Conservation (phyloP, 2,113 vertebrate species). For the Corythaeola cristata region DNA sequence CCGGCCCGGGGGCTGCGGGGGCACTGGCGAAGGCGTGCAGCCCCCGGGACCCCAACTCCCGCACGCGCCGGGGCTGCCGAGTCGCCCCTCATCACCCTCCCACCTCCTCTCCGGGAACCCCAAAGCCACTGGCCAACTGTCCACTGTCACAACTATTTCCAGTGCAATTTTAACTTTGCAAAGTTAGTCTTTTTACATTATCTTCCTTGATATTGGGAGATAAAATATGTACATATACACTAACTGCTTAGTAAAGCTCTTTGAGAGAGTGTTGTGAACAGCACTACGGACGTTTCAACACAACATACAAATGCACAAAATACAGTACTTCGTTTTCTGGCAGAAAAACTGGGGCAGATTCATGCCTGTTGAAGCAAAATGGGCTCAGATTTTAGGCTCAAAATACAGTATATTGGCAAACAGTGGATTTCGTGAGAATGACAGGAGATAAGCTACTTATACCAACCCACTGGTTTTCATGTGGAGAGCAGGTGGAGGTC, state of each 20-base stretch:
- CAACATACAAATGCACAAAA: constrained; percentile 65
- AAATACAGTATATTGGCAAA: constrained; percentile 78
- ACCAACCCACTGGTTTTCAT: constrained; percentile 65
- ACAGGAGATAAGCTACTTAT: constrained; percentile 28
- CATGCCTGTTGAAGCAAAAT: constrained; percentile 63
- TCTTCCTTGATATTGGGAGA: not conserved
- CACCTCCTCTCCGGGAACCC: not conserved
- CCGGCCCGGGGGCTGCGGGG: not conserved
- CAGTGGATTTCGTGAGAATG: constrained; percentile 24
- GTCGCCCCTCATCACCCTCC: not conserved
- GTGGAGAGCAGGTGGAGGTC: constrained; percentile 69
- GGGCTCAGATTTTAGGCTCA: constrained; percentile 81
- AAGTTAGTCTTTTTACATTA: not conserved
- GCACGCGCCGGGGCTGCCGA: not conserved
- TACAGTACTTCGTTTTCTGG: constrained; percentile 78
- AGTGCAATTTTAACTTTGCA: constrained; percentile 20
- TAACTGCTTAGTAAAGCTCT: constrained; percentile 58
- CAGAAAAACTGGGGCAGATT: constrained; percentile 29
- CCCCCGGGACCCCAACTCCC: not conserved
- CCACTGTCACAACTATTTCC: not conserved
- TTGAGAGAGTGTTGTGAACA: constrained; percentile 58
- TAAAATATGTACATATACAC: not conserved
- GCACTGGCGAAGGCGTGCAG: no score
- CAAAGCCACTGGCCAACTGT: not conserved
- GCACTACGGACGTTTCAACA: constrained; percentile 41